Percentiles rank a stretch among this genome's conserved stretches.
Conservation (phyloP, 2,888 invertebrate species). For the Perdita meconis region DNA sequence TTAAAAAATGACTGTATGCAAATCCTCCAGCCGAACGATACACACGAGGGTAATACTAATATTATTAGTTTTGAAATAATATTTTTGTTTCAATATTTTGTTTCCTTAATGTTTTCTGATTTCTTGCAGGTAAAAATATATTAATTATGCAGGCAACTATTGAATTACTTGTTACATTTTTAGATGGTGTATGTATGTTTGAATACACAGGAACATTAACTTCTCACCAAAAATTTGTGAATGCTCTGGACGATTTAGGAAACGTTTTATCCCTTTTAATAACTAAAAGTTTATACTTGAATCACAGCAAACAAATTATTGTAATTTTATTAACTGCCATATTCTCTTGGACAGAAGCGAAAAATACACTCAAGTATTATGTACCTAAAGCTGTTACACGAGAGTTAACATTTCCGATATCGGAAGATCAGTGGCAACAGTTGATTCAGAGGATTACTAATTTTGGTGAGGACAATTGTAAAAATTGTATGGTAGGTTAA, state of each 20-base stretch:
- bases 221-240: conserved; percentile 73
- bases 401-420: conserved; percentile 66
- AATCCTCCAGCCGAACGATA: conserved; percentile 41
- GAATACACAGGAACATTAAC: conserved; percentile 69
- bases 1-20: conserved; percentile 72
- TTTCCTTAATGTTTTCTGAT: conserved; percentile 28
- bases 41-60: conserved; percentile 47
- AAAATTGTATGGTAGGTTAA: conserved; percentile 71
- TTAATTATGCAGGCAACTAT: conserved; percentile 63
- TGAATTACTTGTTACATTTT: conserved; percentile 71
- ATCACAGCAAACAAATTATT: conserved; percentile 64
- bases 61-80: conserved; percentile 9
- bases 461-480: conserved; percentile 64
- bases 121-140: conserved; percentile 54
- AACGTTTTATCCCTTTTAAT: conserved; percentile 68
- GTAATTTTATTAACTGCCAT: conserved; percentile 66
- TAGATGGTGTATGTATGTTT: conserved; percentile 75
- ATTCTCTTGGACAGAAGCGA: conserved; percentile 73
- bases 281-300: conserved; percentile 61
- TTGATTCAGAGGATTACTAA: conserved; percentile 68
- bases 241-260: conserved; percentile 71
- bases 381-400: conserved; percentile 60
- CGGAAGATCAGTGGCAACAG: conserved; percentile 69
- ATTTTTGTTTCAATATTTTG: neutral
- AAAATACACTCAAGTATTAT: conserved; percentile 73